A percentile compares a stretch with the other conserved stretches of the same genome.
Evolutionary conservation across 2,113 vertebrate species (phyloP).

Genomic region (Callithrix jacchus): DNA sequence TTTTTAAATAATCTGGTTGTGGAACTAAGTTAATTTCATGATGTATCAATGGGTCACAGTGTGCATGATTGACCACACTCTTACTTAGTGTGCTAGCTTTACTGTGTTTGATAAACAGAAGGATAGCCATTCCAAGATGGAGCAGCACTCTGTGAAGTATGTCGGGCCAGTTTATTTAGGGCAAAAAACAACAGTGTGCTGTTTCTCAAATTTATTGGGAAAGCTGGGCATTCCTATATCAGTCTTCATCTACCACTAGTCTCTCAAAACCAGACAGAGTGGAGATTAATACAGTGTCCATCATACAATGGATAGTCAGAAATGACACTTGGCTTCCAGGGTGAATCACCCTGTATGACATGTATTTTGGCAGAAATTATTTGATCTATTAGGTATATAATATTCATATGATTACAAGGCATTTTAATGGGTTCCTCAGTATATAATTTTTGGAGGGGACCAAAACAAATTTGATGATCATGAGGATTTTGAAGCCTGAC

Average conservation of each 20-base stretch:
- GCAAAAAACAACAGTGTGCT: not conserved
- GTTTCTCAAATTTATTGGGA: not conserved
- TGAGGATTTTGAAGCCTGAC: too few relatives aligned
- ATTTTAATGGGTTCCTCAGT: not conserved
- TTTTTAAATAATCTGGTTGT: not conserved
- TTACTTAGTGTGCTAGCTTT: too few relatives aligned
- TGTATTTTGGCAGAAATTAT: not conserved
- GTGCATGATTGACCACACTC: not conserved
- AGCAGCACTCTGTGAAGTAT: accelerated
- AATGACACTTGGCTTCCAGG: not conserved
- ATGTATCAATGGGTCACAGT: not conserved
- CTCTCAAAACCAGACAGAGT: not conserved
- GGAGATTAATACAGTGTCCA: accelerated
- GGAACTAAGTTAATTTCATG: not conserved
- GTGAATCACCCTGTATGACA: accelerated
- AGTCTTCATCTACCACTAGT: accelerated
- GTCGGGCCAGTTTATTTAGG: not conserved
- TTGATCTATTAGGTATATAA: accelerated
- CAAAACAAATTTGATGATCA: not conserved
- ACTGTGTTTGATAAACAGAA: not conserved
- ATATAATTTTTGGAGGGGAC: not conserved
- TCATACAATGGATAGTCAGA: not conserved
- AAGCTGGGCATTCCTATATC: accelerated
- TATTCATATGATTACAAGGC: not conserved
- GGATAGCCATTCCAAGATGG: accelerated